Evolutionary conservation across 2,888 invertebrate species (phyloP), one percentile per base, ranked within the genome.

Genomic region (Loripinus fragilis): DNA sequence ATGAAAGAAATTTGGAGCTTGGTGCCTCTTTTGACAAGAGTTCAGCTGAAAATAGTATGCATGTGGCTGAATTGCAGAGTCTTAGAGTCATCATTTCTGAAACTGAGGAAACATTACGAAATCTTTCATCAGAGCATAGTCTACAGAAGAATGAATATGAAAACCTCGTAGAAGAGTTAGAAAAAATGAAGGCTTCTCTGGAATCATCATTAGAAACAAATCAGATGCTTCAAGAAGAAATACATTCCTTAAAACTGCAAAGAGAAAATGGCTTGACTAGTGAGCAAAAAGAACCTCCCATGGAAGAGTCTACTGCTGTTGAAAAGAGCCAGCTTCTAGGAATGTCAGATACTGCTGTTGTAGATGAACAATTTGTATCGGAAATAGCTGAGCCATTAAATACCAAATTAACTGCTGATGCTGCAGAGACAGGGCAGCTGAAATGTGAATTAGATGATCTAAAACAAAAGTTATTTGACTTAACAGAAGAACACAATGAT

Each of bases 21-120:
- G 65, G 30, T 66, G 41, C 28, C n/a, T 67, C 73, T 8, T 35
- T 74, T 28, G 33, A 52, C 15, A 69, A n/a, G 15, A 74, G 66
- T 42, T 64, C 78, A 64, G 23, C 30, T 0, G 67, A 76, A 48
- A 30, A 71, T 23, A 64, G 76, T 50, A 71, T 79, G 30, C 45
- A 82, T n/a, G 70, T 52, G 25, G 35, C 52, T 48, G 74, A 78
- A 41, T 67, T 86, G 33, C 42, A 69, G 48, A 41, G 71, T 45
- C 65, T 83, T 30, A 83, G 50, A 66, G 45, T 30, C 60, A 25
- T 55, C 35, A 73, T 68, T 66, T 66, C 70, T 30, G 67, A 48
- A 25, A 64, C 75, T 52, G 55, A 75, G 25, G 30, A 41, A 2
- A n/a, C 30, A 28, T 33, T 64, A 20, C 41, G 28, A 65, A 48